These are phyloP conservation scores for Apostichopus californicus DNA, from an alignment of 35 echinoderm and acorn worm genomes.

Conservation along the genomic window DNA sequence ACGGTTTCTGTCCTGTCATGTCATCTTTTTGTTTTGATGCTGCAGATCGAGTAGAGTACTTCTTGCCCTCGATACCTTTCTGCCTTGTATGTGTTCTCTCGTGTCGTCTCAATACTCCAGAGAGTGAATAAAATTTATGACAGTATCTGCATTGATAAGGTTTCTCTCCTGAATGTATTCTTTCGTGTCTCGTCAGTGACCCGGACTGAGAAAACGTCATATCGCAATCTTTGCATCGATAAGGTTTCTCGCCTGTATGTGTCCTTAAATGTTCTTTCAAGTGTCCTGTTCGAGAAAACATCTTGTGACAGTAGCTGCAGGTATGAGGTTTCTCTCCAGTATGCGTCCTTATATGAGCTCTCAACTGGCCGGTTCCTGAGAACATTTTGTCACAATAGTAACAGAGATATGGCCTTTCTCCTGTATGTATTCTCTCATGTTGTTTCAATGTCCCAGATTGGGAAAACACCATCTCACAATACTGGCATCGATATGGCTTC, in stretches of 20 bases:
- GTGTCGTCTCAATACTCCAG: not conserved
- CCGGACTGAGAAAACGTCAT: too few species aligned
- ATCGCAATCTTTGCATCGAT: not conserved
- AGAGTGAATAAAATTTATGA: not conserved
- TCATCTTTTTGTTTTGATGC: too few species aligned
- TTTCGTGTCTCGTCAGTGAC: not conserved
- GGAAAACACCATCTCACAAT: not conserved
- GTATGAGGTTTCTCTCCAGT: too few species aligned
- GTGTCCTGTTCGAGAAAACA: too few species aligned
- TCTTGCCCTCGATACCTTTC: too few species aligned
- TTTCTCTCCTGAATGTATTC: constrained; percentile 6
- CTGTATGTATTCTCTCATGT: not conserved
- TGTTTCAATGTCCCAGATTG: not conserved
- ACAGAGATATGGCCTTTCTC: not conserved
- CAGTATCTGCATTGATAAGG: constrained; percentile 4
- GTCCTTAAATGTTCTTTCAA: too few species aligned
- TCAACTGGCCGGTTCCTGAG: not conserved
- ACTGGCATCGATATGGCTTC: not conserved
- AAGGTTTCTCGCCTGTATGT: too few species aligned
- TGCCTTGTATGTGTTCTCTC: not conserved
- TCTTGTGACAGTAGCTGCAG: too few species aligned
- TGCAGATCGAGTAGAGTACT: too few species aligned
- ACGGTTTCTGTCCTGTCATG: too few species aligned
- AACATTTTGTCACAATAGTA: not conserved
- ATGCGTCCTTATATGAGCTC: not conserved